A percentile compares a stretch with the other conserved stretches of the same genome.
phyloP scores from a whole-genome alignment of 2,888 invertebrate species.

The Drosophila birchii region DNA sequence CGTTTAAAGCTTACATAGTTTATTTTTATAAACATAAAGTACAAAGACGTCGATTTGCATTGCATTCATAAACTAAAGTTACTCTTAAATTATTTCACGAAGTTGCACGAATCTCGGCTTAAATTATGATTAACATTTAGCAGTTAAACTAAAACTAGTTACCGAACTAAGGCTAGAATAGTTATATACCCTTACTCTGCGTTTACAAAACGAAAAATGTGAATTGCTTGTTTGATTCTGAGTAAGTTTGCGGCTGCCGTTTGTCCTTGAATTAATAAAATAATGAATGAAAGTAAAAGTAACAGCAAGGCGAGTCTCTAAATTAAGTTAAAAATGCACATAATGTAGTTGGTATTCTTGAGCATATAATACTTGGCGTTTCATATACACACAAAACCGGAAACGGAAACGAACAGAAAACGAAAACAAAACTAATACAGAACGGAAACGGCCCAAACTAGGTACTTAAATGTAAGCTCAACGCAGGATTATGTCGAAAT shows the following conservation, averaged over 20 bases:
- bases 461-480: conserved; percentile 29
- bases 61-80: conserved; percentile 56
- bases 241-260: conserved; percentile 32
- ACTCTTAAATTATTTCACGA: conserved; percentile 43
- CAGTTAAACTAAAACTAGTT: conserved; percentile 35
- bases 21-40: conserved; percentile 61
- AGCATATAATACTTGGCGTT: conserved; percentile 72
- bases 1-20: conserved; percentile 75
- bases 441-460: conserved; percentile 23
- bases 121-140: conserved; percentile 39
- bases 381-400: conserved; percentile 49
- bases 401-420: conserved; percentile 35
- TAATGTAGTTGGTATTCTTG: conserved; percentile 54
- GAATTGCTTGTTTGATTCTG: conserved; percentile 45
- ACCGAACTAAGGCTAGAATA: conserved; percentile 62
- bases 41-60: conserved; percentile 49
- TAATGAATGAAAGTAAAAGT: conserved; percentile 2
- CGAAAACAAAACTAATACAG: conserved; percentile 10
- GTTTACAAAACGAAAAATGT: conserved; percentile 34
- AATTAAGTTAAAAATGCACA: conserved; percentile 43
- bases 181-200: conserved; percentile 46
- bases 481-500: conserved; percentile 53
- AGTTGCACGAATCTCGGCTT: conserved; percentile 14
- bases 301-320: conserved; percentile 19
- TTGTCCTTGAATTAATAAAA: conserved; percentile 6